Conservation (phyloP, 1,140 invertebrate species). For the Triops longicaudatus region DNA sequence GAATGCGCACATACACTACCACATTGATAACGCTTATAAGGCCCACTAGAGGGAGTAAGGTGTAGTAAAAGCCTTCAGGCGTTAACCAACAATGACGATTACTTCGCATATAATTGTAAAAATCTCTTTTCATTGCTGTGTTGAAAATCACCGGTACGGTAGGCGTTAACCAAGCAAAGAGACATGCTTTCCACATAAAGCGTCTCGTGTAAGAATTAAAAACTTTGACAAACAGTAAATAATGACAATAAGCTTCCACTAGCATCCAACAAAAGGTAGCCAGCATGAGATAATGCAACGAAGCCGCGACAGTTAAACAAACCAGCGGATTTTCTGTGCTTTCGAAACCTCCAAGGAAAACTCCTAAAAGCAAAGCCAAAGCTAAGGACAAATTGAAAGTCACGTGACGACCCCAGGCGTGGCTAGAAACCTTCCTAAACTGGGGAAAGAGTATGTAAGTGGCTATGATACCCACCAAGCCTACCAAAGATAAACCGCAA, state of each 20-base stretch:
- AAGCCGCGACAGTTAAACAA: slow-evolving; percentile 37
- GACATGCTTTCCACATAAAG: slow-evolving; percentile 39
- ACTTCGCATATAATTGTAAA: slow-evolving; percentile 31
- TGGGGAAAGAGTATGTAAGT: slow-evolving; percentile 34
- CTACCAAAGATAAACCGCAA: slow-evolving; percentile 32
- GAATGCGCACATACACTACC: slow-evolving; percentile 38
- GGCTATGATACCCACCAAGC: slow-evolving; percentile 32
- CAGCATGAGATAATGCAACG: slow-evolving; percentile 42
- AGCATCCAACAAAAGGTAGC: slow-evolving; percentile 44
- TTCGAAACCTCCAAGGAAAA: slow-evolving; percentile 32
- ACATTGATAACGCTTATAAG: slow-evolving; percentile 40
- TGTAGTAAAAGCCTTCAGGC: slow-evolving; percentile 39
- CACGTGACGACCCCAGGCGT: slow-evolving; percentile 30
- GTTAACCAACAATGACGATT: slow-evolving; percentile 40
- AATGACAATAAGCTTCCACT: slow-evolving; percentile 41
- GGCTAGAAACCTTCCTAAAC: slow-evolving; percentile 31
- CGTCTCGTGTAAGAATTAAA: slow-evolving; percentile 40
- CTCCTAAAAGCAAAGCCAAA: slow-evolving; percentile 30
- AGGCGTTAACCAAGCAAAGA: slow-evolving; percentile 40
- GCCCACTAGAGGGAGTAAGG: slow-evolving; percentile 39
- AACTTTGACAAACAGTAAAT: slow-evolving; percentile 42
- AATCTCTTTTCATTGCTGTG: slow-evolving; percentile 30
- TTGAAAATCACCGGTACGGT: slow-evolving; percentile 32
- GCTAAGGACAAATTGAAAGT: slow-evolving; percentile 33
- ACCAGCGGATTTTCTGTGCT: background rate